Percentiles rank a stretch among this genome's conserved stretches.
Conservation (phyloP, 2,888 invertebrate species). For the Tipula confusa region DNA sequence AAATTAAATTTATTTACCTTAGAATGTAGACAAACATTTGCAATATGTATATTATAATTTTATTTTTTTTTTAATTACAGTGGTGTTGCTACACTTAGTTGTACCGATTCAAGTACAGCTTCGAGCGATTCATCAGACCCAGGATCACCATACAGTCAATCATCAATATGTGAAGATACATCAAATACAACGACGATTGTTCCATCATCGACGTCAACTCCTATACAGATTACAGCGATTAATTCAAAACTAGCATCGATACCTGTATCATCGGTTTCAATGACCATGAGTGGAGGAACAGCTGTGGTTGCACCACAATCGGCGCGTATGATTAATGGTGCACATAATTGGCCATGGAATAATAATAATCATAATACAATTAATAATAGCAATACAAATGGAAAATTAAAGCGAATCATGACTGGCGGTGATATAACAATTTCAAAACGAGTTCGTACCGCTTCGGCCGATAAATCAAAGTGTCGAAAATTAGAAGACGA, state of each 20-base stretch:
- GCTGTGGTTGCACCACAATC: slow-evolving; percentile 32
- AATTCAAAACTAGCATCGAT: slow-evolving; percentile 37
- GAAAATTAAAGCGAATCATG: slow-evolving; percentile 5
- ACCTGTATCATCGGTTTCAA: neutral
- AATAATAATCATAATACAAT: neutral
- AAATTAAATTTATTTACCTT: too few species aligned
- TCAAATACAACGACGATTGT: slow-evolving; percentile 41
- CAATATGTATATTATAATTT: too few species aligned
- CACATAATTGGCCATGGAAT: slow-evolving; percentile 35
- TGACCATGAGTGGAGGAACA: neutral
- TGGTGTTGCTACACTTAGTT: slow-evolving; percentile 77
- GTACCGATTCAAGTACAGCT: slow-evolving; percentile 65
- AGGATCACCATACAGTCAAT: slow-evolving; percentile 75
- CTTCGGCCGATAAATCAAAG: neutral
- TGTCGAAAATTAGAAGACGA: neutral
- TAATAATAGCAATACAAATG: neutral
- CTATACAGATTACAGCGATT: slow-evolving; percentile 36
- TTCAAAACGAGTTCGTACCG: neutral
- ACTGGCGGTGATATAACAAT: neutral
- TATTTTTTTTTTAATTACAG: slow-evolving; percentile 53
- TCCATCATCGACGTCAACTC: slow-evolving; percentile 39
- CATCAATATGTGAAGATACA: slow-evolving; percentile 56
- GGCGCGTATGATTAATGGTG: slow-evolving; percentile 33
- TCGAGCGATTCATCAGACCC: slow-evolving; percentile 84
- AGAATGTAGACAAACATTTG: too few species aligned